phyloP scores from a whole-genome alignment of 2,888 invertebrate genomes.

The Shargacucullia verbasci region DNA sequence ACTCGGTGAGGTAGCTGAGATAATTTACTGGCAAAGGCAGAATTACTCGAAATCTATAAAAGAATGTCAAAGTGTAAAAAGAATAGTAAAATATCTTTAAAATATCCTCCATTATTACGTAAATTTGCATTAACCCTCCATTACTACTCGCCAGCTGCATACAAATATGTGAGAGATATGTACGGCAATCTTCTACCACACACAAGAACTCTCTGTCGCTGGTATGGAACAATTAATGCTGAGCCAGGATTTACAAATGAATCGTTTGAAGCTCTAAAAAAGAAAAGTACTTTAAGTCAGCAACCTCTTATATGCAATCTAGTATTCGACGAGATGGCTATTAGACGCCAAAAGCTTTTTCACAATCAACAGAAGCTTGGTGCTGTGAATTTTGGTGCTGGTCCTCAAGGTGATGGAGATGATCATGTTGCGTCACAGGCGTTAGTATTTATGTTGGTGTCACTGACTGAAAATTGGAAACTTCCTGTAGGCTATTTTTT shows the following conservation, averaged over 20 bases:
- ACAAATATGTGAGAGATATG: constrained; percentile 27
- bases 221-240: constrained; percentile 21
- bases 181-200: constrained; percentile 29
- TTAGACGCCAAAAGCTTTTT: constrained; percentile 37
- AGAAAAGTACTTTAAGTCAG: constrained; percentile 2
- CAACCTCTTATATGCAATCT: too few species aligned
- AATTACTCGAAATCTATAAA: constrained; percentile 14
- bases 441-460: constrained; percentile 41
- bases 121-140: too few species aligned
- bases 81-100: constrained; percentile 1
- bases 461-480: constrained; percentile 27
- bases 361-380: constrained; percentile 42
- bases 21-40: not conserved
- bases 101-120: constrained; percentile 9
- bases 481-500: constrained; percentile 18
- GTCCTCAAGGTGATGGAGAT: constrained; percentile 40
- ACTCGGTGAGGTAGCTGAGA: constrained; percentile 1
- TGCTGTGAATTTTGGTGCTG: constrained; percentile 51
- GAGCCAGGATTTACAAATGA: constrained; percentile 34
- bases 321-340: constrained; percentile 16
- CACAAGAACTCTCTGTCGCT: constrained; percentile 22
- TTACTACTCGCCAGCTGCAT: constrained; percentile 2
- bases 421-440: constrained; percentile 45
- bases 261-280: not conserved
- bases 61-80: constrained; percentile 7